Conservation (phyloP, 2,888 invertebrate species). For the Muschampia plurimacula region DNA sequence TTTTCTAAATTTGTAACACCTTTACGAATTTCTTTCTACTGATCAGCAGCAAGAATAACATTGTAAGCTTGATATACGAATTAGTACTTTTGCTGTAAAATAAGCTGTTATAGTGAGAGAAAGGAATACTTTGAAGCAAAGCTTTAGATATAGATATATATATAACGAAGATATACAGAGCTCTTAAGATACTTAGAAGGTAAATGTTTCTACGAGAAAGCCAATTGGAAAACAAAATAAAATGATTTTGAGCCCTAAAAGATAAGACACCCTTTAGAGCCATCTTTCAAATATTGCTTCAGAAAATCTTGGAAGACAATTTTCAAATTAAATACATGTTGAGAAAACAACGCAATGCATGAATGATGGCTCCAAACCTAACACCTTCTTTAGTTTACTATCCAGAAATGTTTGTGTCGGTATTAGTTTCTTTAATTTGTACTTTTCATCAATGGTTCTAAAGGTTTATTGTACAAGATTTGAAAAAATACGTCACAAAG, state of each 20-base stretch:
- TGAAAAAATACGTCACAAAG: neutral
- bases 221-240: conserved; percentile 37
- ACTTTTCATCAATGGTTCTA: neutral
- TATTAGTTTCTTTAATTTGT: neutral
- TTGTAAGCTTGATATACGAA: conserved; percentile 26
- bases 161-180: conserved; percentile 19
- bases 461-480: neutral
- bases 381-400: neutral
- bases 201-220: conserved; percentile 35
- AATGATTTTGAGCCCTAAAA: conserved; percentile 34
- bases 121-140: conserved; percentile 33
- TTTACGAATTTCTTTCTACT: conserved; percentile 34
- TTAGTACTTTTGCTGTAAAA: conserved; percentile 32
- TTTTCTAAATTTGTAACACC: conserved; percentile 32
- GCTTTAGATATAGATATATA: conserved; percentile 28
- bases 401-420: neutral
- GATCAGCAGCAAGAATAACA: conserved; percentile 21
- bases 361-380: neutral
- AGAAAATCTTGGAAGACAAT: neutral
- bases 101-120: conserved; percentile 30
- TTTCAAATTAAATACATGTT: neutral
- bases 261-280: conserved; percentile 11
- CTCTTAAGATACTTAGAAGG: conserved; percentile 36
- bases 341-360: neutral
- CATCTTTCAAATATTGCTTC: conserved; percentile 11